Percentiles rank a stretch among this genome's conserved stretches.
Conservation (phyloP, 2,888 invertebrate species). For the Noctua janthe region DNA sequence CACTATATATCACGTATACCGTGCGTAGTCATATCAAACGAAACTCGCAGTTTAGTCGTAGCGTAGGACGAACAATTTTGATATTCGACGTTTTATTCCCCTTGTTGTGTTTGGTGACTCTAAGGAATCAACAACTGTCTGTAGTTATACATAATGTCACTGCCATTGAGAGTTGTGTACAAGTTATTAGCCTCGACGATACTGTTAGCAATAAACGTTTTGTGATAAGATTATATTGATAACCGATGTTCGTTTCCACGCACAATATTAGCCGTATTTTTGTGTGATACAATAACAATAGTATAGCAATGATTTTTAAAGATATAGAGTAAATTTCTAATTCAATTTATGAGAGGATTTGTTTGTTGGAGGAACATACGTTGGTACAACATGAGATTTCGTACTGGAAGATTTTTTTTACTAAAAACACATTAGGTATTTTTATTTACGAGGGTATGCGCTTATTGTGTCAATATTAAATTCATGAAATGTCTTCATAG, state of each 20-base stretch:
- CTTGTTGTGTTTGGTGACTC: conserved; percentile 73
- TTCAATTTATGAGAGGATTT: conserved; percentile 52
- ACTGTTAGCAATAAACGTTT: conserved; percentile 86
- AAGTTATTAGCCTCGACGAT: conserved; percentile 71
- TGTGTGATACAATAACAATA: conserved; percentile 68
- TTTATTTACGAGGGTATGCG: conserved; percentile 25
- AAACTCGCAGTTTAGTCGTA: conserved; percentile 78
- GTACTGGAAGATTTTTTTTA: conserved; percentile 18
- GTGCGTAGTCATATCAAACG: conserved; percentile 83
- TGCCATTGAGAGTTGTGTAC: conserved; percentile 65
- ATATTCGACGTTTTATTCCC: conserved; percentile 74
- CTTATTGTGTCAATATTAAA: conserved; percentile 33
- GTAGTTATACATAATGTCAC: conserved; percentile 72
- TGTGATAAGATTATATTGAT: conserved; percentile 84
- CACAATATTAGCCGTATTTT: conserved; percentile 76
- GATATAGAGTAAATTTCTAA: conserved; percentile 56
- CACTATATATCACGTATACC: conserved; percentile 79
- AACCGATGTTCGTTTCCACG: conserved; percentile 78
- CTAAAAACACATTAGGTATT: conserved; percentile 20
- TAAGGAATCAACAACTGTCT: conserved; percentile 83
- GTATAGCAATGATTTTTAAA: conserved; percentile 56
- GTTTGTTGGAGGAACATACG: conserved; percentile 43
- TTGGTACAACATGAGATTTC: conserved; percentile 39
- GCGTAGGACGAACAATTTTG: conserved; percentile 77
- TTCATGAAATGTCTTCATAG: conserved; percentile 9